A percentile compares a stretch with the other conserved stretches of the same genome.
Conservation (phyloP, 1,140 invertebrate genomes). For the Atta cephalotes region DNA sequence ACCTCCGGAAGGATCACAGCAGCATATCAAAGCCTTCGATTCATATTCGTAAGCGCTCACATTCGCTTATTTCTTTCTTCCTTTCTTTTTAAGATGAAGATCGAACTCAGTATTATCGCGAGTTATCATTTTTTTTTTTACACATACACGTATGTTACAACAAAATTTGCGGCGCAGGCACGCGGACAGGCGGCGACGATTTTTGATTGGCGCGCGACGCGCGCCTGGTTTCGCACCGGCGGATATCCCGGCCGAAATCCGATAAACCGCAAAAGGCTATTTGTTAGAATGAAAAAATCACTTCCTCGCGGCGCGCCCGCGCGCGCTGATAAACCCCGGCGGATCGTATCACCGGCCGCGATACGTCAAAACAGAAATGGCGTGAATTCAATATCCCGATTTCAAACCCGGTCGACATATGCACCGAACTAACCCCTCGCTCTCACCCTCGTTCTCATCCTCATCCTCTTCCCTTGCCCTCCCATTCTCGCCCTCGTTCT, state of each 20-base stretch:
- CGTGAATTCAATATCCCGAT: constrained; percentile 85
- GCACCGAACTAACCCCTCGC: constrained; percentile 49
- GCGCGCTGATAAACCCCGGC: constrained; percentile 77
- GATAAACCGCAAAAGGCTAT: constrained; percentile 85
- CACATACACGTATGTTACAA: constrained; percentile 60
- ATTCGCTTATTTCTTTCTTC: not conserved
- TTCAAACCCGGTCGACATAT: constrained; percentile 73
- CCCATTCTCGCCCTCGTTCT: constrained; percentile 21
- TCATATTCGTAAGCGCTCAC: not conserved
- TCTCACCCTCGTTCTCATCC: constrained; percentile 2
- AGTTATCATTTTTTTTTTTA: constrained; percentile 5
- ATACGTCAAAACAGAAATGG: constrained; percentile 85
- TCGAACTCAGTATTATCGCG: not conserved
- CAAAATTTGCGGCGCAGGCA: constrained; percentile 72
- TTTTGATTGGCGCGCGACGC: constrained; percentile 69
- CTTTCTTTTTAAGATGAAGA: not conserved
- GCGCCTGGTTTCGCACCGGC: constrained; percentile 74
- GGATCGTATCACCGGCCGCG: constrained; percentile 80
- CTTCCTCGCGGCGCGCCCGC: constrained; percentile 79
- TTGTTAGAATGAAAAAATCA: constrained; percentile 84
- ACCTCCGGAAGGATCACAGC: constrained; percentile 57
- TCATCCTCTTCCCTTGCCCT: constrained; percentile 22
- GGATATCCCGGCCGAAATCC: constrained; percentile 77
- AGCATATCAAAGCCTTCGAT: not conserved
- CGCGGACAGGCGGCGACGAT: constrained; percentile 46